phyloP scores from a whole-genome alignment of 2,888 invertebrate species.

The Crossocerus cetratus region DNA sequence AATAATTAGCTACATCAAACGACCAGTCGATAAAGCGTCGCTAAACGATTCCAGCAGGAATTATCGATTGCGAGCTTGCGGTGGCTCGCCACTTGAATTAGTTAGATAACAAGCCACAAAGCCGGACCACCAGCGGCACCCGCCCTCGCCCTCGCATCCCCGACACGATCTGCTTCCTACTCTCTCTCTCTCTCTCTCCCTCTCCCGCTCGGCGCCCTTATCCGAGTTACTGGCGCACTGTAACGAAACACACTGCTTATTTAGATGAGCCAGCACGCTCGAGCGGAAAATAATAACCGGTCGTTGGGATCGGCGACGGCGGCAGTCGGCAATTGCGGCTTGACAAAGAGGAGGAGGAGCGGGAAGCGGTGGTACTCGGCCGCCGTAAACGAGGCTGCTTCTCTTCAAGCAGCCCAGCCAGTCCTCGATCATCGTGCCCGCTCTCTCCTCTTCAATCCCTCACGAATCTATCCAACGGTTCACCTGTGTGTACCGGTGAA shows the following conservation, averaged over 20 bases:
- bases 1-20: conserved; percentile 50
- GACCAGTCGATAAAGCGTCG: conserved; percentile 32
- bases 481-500: not conserved
- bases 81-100: conserved; percentile 52
- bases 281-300: not conserved
- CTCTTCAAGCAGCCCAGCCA: no score
- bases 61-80: conserved; percentile 45
- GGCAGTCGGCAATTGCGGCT: not conserved
- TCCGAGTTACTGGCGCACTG: conserved; percentile 45
- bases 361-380: no score
- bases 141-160: not conserved
- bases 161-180: not conserved
- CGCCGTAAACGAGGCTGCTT: no score
- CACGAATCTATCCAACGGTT: conserved; percentile 14
- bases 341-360: no score
- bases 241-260: conserved; percentile 26
- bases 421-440: no score
- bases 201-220: conserved; percentile 12
- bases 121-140: conserved; percentile 14
- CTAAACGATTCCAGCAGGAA: conserved; percentile 44
- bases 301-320: not conserved
- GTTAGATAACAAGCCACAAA: conserved; percentile 54
- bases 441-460: no score
- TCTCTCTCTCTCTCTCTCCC: not conserved
- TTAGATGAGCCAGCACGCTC: conserved; percentile 8